Evolutionary conservation across 1,140 invertebrate species (phyloP).

Genomic region (Cydia strobilella): DNA sequence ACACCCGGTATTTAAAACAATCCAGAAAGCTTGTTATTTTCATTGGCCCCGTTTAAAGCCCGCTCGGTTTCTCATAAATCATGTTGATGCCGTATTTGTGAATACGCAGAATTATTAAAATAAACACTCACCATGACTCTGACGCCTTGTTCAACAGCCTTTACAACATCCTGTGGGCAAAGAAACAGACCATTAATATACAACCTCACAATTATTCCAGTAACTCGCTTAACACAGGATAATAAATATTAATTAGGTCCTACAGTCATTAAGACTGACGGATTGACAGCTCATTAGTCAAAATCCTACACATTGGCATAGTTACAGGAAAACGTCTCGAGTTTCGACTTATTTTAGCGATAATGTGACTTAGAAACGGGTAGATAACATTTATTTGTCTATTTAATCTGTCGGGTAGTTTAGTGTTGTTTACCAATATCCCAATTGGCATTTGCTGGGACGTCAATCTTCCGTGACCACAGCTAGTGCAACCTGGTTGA

Average conservation of each 20-base stretch:
- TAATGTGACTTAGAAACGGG: neutral
- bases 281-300: slow-evolving; percentile 15
- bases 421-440: too few species aligned
- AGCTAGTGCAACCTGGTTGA: too few species aligned
- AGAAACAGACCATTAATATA: slow-evolving; percentile 1
- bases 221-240: neutral
- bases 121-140: slow-evolving; percentile 14
- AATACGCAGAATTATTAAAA: neutral
- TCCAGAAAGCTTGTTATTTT: too few species aligned
- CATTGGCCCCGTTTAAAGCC: neutral
- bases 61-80: neutral
- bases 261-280: slow-evolving; percentile 2
- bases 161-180: slow-evolving; percentile 17
- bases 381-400: too few species aligned
- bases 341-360: neutral
- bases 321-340: neutral
- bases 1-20: too few species aligned
- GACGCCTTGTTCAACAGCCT: slow-evolving; percentile 12
- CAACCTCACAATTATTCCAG: slow-evolving; percentile 8
- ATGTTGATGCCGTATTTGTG: neutral
- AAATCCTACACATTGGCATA: neutral
- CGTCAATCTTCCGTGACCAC: too few species aligned
- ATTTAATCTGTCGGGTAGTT: too few species aligned
- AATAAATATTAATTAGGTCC: slow-evolving; percentile 17
- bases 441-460: too few species aligned